Conservation (phyloP, 1,140 invertebrate genomes). For the Drosophila punjabiensis region DNA sequence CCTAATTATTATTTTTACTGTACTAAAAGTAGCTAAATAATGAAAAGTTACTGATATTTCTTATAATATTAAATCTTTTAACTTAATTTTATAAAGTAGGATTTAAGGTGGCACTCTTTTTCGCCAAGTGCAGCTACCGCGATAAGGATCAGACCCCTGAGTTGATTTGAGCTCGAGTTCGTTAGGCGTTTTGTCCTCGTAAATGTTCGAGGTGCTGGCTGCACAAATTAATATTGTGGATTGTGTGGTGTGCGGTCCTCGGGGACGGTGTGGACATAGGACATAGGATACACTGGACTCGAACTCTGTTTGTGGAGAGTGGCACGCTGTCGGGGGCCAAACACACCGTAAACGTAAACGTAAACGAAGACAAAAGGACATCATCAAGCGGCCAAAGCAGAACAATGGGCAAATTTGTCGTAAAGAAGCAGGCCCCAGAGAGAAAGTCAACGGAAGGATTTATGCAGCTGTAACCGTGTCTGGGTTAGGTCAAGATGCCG, state of each 20-base stretch:
- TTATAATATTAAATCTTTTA: background rate
- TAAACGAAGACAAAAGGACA: constrained; percentile 76
- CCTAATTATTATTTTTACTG: too few species aligned
- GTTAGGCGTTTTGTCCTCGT: constrained; percentile 70
- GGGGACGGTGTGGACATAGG: constrained; percentile 19
- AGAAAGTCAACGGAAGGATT: constrained; percentile 75
- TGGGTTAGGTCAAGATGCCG: constrained; percentile 45
- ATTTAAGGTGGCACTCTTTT: background rate
- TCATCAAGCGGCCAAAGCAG: constrained; percentile 57
- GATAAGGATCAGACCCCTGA: constrained; percentile 55
- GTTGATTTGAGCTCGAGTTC: constrained; percentile 57
- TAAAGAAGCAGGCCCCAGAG: constrained; percentile 61
- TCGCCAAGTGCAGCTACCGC: constrained; percentile 27
- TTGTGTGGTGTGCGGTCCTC: constrained; percentile 68
- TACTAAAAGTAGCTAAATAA: too few species aligned
- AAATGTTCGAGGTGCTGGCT: constrained; percentile 70
- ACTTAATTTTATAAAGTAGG: background rate
- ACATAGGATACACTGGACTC: constrained; percentile 11
- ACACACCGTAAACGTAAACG: constrained; percentile 54
- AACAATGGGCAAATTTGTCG: constrained; percentile 83
- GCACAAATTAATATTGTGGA: constrained; percentile 83
- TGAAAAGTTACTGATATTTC: background rate
- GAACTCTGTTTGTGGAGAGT: constrained; percentile 13
- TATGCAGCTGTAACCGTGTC: constrained; percentile 62
- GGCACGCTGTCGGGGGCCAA: constrained; percentile 62